Conservation (phyloP, 2,113 vertebrate species). For the Phycodurus eques region DNA sequence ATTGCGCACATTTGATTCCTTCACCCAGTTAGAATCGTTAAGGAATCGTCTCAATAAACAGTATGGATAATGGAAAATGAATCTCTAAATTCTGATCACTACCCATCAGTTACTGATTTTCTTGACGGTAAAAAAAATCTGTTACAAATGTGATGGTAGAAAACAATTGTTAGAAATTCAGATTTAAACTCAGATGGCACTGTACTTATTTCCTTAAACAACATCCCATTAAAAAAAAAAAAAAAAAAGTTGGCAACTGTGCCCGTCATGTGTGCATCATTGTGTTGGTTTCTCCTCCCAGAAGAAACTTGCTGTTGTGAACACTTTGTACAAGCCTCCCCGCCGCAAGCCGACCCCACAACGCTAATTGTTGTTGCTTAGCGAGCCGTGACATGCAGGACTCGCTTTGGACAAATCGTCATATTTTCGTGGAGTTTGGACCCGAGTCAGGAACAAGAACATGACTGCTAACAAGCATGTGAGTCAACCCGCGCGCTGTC, state of each 20-base stretch:
- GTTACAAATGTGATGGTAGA: no score
- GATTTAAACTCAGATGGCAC: background rate
- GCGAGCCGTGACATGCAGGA: background rate
- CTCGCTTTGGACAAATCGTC: background rate
- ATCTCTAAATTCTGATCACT: no score
- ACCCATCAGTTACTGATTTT: no score
- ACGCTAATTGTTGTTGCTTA: slow-evolving; percentile 17
- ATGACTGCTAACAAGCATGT: slow-evolving; percentile 48
- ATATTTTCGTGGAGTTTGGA: background rate
- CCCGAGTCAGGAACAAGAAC: slow-evolving; percentile 44
- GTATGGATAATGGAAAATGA: no score
- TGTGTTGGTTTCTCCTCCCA: slow-evolving; percentile 63
- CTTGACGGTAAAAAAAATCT: no score
- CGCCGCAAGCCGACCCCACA: slow-evolving; percentile 10
- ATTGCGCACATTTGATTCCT: no score
- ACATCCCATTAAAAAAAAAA: background rate
- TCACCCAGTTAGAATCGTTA: no score
- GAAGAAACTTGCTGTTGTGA: slow-evolving; percentile 67
- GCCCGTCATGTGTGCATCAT: slow-evolving; percentile 43
- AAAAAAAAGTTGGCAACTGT: background rate
- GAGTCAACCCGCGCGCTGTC: slow-evolving; percentile 55
- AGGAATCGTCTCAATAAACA: no score
- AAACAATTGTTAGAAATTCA: no score
- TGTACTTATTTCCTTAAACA: background rate
- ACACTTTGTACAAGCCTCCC: slow-evolving; percentile 68